Base-by-base conservation (phyloP, 1,140 invertebrate species). In the Leptinotarsa lineolata region DNA sequence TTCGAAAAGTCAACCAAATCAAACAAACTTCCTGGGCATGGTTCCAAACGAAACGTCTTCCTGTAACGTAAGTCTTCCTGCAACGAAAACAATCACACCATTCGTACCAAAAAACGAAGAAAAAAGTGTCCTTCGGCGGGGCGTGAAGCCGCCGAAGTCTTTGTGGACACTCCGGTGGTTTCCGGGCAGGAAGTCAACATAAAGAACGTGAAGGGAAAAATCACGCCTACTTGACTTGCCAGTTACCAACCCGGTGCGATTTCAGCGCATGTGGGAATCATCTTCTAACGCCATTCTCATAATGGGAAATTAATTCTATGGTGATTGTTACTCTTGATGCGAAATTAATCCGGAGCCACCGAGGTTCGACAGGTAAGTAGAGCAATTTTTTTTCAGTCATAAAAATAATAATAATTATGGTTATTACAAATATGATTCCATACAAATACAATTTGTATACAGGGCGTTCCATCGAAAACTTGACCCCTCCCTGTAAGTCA, bases 151-250 rank as follows among this genome's bases (percentile, higher is more conserved):
- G 48, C 15, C n/a, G 48, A 54, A 54, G 48, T 18, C 48, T 54
- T 54, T 54, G 48, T 54, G 48, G 48, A 54, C 48, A 54, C 48
- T 54, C 48, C 48, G 48, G 48, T 54, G 48, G 48, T 54, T 54
- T 54, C 48, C 48, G 48, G 48, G 4, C 48, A 54, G 48, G 48
- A 54, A 54, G 48, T 54, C 48, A 18, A 54, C 16, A 54, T 54
- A 54, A 18, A 54, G 48, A 54, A 54, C 48, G n/a, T 4, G 48
- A 54, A 54, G n/a, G 48, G n/a, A 54, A 54, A 15, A 54, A 54
- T 54, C 48, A 54, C 48, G 48, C 48, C 48, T 54, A 18, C 48
- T 54, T 54, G 48, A 54, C 48, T 54, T 54, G 15, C 48, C 15
- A 18, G 15, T 54, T 54, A 54, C 48, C 15, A 18, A 18, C 48